Evolutionary conservation across 2,797 vertebrate species (phyloP).

Genomic region (Xenopus petersii): DNA sequence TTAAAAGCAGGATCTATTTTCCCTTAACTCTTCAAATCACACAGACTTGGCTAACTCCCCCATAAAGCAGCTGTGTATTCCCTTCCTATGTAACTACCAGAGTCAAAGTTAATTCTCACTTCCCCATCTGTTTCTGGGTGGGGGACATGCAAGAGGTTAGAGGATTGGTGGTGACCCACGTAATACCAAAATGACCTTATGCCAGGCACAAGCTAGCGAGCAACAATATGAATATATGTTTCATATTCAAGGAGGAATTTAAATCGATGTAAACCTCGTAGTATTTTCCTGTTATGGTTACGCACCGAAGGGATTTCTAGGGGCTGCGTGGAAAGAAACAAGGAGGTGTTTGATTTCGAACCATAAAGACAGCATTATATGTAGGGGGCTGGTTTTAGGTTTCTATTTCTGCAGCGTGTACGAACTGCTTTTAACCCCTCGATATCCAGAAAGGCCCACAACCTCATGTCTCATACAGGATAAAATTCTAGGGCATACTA

Average conservation of each 20-base stretch:
- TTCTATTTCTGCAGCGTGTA: conserved; percentile 24
- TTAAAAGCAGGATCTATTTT: too few relatives aligned
- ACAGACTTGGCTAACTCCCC: too few relatives aligned
- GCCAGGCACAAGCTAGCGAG: neutral
- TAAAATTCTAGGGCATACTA: too few relatives aligned
- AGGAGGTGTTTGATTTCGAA: conserved; percentile 27
- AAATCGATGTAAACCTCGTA: neutral
- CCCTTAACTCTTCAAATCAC: too few relatives aligned
- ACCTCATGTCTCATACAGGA: too few relatives aligned
- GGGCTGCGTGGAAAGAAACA: conserved; percentile 1
- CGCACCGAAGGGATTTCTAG: conserved; percentile 20
- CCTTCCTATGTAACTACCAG: neutral
- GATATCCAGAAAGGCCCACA: too few relatives aligned
- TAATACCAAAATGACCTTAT: neutral
- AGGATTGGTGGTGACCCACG: neutral
- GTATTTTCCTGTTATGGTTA: conserved; percentile 22
- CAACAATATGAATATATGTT: neutral
- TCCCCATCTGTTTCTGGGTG: neutral
- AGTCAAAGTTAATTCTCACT: conserved; percentile 1
- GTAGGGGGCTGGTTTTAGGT: conserved; percentile 3
- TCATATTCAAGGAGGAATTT: neutral
- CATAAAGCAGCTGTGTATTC: neutral
- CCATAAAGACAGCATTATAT: conserved; percentile 34
- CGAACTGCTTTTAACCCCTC: neutral
- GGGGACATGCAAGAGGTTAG: neutral